Evolutionary conservation across 2,888 invertebrate genomes (phyloP), one percentile per base, ranked within the genome.

Genomic region (Drosophila limbata): DNA sequence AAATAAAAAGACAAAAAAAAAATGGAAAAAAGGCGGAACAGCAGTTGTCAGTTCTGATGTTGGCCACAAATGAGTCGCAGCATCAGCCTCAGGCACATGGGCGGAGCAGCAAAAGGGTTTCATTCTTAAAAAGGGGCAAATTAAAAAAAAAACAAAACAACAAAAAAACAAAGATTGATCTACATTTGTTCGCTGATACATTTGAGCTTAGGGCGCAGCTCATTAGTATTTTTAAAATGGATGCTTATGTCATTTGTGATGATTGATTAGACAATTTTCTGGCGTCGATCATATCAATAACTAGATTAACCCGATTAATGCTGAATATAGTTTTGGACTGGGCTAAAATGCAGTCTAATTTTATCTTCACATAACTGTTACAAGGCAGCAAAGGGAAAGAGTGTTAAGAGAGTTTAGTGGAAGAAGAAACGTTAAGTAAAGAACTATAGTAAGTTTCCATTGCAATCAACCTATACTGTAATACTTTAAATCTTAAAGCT

Each of bases 81-180:
- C 28, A 1, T 1, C 50, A 3, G 44, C 77, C 45, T 6, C 28
- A 1, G 33, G 70, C 53, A n/a, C 61, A 55, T 39, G 72, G 74
- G 74, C 77, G 77, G 42, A 50, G 39, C 50, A 40, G 19, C 39
- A 67, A 21, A 47, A 31, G 52, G 73, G 48, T 31, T 61, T 60
- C 45, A 51, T 68, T 48, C 72, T 53, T 48, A 17, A 42, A 59
- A 53, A 40, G 15, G 40, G 35, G n/a, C 42, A 37, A 53, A 31
- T 57, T n/a, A 33, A 51, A 28, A 28, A 8, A 83, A 10, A n/a
- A n/a, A n/a, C n/a, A n/a, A n/a, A n/a, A n/a, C n/a, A n/a, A n/a
- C n/a, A n/a, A n/a, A 19, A 3, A 61, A 57, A 61, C 62, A 42
- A 77, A 83, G 87, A 83, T 83, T 83, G 83, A 83, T 88, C 86